Conservation (phyloP, 92 coral and sea anemone species). For the Siderastrea siderea region DNA sequence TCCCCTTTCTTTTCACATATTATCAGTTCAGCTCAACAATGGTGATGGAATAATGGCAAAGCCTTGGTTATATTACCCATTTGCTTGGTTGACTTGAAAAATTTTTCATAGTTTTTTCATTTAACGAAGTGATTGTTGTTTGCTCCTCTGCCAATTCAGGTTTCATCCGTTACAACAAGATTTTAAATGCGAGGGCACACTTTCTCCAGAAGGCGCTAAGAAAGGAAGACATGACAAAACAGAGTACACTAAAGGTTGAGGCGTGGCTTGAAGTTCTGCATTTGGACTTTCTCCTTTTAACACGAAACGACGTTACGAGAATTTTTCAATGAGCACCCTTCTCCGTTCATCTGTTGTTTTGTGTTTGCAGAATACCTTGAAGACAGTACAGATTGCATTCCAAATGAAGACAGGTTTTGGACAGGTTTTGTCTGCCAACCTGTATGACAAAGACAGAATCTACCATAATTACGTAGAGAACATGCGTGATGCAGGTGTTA, state of each 20-base stretch:
- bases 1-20: no score
- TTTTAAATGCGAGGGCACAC: background rate
- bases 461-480: background rate
- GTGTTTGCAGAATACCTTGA: slow-evolving; percentile 17
- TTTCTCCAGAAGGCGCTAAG: background rate
- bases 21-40: no score
- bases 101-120: no score
- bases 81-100: no score
- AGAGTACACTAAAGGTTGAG: background rate
- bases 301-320: background rate
- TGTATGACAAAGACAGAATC: slow-evolving; percentile 38
- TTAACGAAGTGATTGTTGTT: background rate
- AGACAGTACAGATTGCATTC: slow-evolving; percentile 28
- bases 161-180: background rate
- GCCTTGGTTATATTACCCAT: no score
- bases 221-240: background rate
- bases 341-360: background rate
- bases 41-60: no score
- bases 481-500: background rate
- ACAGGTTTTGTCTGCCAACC: slow-evolving; percentile 19
- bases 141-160: background rate
- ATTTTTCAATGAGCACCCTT: background rate
- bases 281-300: background rate
- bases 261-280: background rate
- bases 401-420: slow-evolving; percentile 31